These are phyloP conservation scores for Pinna nobilis DNA, from an alignment of 1,140 invertebrate species.

Conservation along the genomic window DNA sequence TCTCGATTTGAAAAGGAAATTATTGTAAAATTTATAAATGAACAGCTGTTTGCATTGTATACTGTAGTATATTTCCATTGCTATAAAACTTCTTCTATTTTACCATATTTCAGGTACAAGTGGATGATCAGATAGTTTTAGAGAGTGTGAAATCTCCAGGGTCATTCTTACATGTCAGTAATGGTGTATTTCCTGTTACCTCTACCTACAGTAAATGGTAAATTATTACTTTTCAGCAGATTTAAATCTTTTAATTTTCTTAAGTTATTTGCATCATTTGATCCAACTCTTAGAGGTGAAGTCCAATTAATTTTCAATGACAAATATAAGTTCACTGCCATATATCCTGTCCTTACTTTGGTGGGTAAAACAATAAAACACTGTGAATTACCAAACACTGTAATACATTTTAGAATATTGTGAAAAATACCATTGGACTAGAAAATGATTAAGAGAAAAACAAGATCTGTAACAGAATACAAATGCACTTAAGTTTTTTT, in stretches of 20 bases:
- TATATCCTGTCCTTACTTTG: background rate
- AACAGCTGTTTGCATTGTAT: no score
- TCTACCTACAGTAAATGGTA: conserved; percentile 65
- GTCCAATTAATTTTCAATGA: background rate
- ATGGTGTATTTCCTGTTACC: conserved; percentile 36
- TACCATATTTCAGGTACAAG: conserved; percentile 63
- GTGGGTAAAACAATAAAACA: background rate
- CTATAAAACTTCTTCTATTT: background rate
- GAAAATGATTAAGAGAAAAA: no score
- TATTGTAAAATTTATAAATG: no score
- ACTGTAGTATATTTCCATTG: no score
- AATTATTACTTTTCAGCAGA: conserved; percentile 17
- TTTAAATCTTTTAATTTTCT: background rate
- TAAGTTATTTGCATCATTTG: background rate
- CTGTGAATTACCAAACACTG: no score
- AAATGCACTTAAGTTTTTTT: no score
- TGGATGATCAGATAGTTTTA: conserved; percentile 72
- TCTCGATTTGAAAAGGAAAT: no score
- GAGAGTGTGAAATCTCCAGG: conserved; percentile 71
- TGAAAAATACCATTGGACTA: no score
- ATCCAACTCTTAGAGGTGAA: background rate
- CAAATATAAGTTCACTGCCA: background rate
- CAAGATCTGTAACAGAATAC: no score
- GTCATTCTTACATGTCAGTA: conserved; percentile 71
- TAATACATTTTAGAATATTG: no score